These are phyloP conservation scores for Gari tellinella DNA, from an alignment of 2,888 invertebrate species.

Conservation along the genomic window DNA sequence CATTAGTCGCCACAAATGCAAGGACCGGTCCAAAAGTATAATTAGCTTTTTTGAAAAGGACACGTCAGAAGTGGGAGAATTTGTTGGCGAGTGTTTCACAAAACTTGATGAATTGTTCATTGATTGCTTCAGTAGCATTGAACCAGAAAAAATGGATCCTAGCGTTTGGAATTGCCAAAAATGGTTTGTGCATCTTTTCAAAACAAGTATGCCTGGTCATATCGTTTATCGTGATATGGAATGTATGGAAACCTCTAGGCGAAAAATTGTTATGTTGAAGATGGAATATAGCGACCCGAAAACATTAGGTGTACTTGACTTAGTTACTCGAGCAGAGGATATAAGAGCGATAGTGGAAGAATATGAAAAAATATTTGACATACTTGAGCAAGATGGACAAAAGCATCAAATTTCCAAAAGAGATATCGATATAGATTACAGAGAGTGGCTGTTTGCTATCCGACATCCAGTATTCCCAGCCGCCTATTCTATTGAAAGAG, in stretches of 20 bases:
- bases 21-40: slow-evolving; percentile 1
- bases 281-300: slow-evolving; percentile 21
- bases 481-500: slow-evolving; percentile 35
- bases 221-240: background rate
- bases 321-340: slow-evolving; percentile 8
- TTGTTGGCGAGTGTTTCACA: slow-evolving; percentile 8
- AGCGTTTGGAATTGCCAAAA: background rate
- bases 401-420: slow-evolving; percentile 3
- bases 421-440: slow-evolving; percentile 45
- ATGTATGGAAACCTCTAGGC: slow-evolving; percentile 11
- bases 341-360: slow-evolving; percentile 15
- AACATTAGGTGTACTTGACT: slow-evolving; percentile 22
- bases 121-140: slow-evolving; percentile 18
- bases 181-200: slow-evolving; percentile 26
- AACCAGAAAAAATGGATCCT: slow-evolving; percentile 23
- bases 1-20: background rate
- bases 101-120: slow-evolving; percentile 19
- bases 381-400: slow-evolving; percentile 1
- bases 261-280: slow-evolving; percentile 27
- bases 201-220: slow-evolving; percentile 7
- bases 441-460: slow-evolving; percentile 59
- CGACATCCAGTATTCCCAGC: slow-evolving; percentile 25
- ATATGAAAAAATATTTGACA: slow-evolving; percentile 27
- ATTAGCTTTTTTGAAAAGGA: background rate
- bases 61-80: background rate